Evolutionary conservation across 2,797 vertebrate species (phyloP).

Genomic region (Hyperoplus lanceolatus): DNA sequence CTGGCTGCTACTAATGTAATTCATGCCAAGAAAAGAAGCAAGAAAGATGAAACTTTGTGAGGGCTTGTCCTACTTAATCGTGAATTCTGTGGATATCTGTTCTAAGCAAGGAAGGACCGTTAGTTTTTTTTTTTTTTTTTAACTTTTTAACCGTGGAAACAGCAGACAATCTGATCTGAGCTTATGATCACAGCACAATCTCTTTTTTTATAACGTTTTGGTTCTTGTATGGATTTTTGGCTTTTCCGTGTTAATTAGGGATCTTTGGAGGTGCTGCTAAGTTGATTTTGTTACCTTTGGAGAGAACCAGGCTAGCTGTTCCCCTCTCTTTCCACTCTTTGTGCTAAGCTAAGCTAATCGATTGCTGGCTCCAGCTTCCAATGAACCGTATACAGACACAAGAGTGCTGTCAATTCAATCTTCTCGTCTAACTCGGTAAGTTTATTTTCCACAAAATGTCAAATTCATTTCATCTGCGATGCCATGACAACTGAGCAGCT

Average conservation of each 20-base stretch:
- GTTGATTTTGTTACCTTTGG: not conserved
- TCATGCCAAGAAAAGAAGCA: slow-evolving; percentile 23
- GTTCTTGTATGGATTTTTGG: no score
- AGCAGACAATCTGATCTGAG: not conserved
- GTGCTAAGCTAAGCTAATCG: slow-evolving; percentile 2
- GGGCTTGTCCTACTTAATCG: not conserved
- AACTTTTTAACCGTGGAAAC: not conserved
- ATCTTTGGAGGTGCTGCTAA: not conserved
- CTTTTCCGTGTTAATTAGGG: not conserved
- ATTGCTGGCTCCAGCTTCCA: no score
- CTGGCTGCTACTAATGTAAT: slow-evolving; percentile 40
- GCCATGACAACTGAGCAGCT: not conserved
- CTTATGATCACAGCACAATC: not conserved
- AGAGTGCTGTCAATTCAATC: not conserved
- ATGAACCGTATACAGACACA: not conserved
- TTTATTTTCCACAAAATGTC: fast-evolving
- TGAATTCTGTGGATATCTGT: slow-evolving; percentile 29
- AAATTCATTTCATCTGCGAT: not conserved
- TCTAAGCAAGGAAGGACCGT: slow-evolving; percentile 11
- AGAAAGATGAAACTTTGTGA: not conserved
- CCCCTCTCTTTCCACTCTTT: not conserved
- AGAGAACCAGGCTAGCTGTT: not conserved
- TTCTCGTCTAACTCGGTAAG: not conserved
- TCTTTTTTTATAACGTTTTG: no score
- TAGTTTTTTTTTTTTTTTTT: slow-evolving; percentile 9